phyloP scores from a whole-genome alignment of 2,888 invertebrate species.

The Lottia scabra region DNA sequence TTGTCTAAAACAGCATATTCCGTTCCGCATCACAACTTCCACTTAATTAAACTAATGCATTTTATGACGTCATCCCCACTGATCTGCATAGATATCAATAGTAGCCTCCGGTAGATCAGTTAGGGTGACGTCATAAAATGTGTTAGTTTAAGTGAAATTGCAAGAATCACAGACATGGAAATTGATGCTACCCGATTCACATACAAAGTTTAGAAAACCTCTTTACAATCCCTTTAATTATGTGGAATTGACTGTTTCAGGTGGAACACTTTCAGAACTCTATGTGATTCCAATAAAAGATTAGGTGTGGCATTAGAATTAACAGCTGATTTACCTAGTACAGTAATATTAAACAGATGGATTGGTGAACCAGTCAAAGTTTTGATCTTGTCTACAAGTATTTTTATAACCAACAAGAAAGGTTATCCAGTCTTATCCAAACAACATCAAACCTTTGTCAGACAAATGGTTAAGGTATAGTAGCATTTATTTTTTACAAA shows the following conservation, averaged over 20 bases:
- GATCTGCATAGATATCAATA: too few species aligned
- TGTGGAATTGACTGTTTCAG: constrained; percentile 50
- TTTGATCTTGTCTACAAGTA: constrained; percentile 81
- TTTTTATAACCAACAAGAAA: constrained; percentile 90
- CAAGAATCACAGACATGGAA: too few species aligned
- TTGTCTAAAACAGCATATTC: too few species aligned
- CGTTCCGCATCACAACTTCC: too few species aligned
- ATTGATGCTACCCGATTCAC: too few species aligned
- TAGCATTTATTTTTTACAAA: neutral
- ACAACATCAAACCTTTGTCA: constrained; percentile 79
- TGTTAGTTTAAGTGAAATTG: too few species aligned
- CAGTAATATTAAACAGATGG: constrained; percentile 81
- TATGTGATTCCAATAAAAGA: constrained; percentile 70
- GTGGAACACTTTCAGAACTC: constrained; percentile 73
- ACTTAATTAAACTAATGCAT: too few species aligned
- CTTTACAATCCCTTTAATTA: too few species aligned
- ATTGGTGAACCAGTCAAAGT: constrained; percentile 93
- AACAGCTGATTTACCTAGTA: constrained; percentile 81
- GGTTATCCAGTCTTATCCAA: constrained; percentile 86
- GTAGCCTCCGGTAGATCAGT: too few species aligned
- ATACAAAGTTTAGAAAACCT: too few species aligned
- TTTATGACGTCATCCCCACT: too few species aligned
- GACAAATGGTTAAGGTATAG: constrained; percentile 71
- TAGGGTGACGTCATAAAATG: too few species aligned
- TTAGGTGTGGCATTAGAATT: constrained; percentile 84